Base-by-base conservation (phyloP, 2,888 invertebrate species). In the Pollenia griseotomentosa region DNA sequence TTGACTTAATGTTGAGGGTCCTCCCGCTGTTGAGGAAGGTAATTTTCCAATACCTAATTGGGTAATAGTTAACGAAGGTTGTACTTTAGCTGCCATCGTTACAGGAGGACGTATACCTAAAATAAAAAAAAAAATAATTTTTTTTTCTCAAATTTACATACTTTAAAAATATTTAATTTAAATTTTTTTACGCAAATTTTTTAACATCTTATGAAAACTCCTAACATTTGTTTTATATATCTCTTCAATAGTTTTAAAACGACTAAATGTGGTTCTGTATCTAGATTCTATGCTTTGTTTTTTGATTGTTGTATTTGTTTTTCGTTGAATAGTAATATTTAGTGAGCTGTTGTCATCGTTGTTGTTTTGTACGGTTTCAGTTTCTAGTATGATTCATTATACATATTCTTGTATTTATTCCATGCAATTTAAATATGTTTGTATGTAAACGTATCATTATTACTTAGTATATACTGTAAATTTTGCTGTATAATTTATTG, bases 41-140 rank as follows among this genome's bases (percentile, higher is more conserved):
- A 93, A 82, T 79, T 93, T 93, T 3, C 92, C 90, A 44, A 93
- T 91, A 2, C 92, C 93, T 16, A 93, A 83, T 66, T 93, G 93
- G 0, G 93, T 93, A 3, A 93, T 93, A 1, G 93, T 93, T 51
- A 93, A 87, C 16, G 93, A 93, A 0, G 93, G 93, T 88, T 93
- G 93, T 7, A 92, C 92, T 88, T 93, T 93, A 8, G 93, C 89
- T n/a, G 92, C 90, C 90, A 93, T 93, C n/a, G 93, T 92, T 3
- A 92, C 91, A 3, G 93, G 92, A 2, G 92, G 92, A 57, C 93
- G 91, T 57, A 93, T 90, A 14, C 91, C 93, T 92, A 80, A 85
- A 75, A 53, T 12, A 53, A 42, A 33, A 40, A 71, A 74, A 53
- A 74, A 10, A 65, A 33, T 61, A 14, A 48, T n/a, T n/a, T 23